Base-by-base conservation (phyloP, 2,797 vertebrate species). In the Syngnathus acus region DNA sequence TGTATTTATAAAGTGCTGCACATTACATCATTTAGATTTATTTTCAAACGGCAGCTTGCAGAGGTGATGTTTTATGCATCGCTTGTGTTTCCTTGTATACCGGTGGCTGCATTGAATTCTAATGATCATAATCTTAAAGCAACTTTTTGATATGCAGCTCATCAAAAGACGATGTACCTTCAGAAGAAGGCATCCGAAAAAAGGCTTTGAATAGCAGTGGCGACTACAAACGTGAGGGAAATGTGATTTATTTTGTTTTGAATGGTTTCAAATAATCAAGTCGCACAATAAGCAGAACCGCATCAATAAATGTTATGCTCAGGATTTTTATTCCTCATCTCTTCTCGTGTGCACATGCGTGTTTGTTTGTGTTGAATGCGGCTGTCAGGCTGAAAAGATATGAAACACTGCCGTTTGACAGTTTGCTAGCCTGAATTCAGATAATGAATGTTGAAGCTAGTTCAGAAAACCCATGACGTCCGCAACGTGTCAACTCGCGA, bases 351-450 rank as follows among this genome's bases (percentile, higher is more conserved):
- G 60, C 45, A 38, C 51, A 26, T 39, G 6, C 40, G n/a, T 21
- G 17, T 73, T 50, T 69, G 70, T 67, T 65, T 66, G 67, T 66
- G 63, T 66, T 72, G 78, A 75, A 64, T 53, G 43, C 50, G 68
- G 74, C 82, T 88, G 85, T 86, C 85, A 84, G 75, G 72, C 68
- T 71, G 74, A 76, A 76, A 81, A 81, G 79, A 37, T 81, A 87
- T 88, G 81, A 89, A 88, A 89, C 81, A 69, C 67, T 70, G 71
- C 68, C 77, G 78, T 79, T 84, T 89, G 88, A 87, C 86, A 87
- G 80, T 78, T 66, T 54, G 61, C 65, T 58, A 64, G 70, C 72
- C n/a, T 67, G 77, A 79, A 78, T 78, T 50, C 66, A 71, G 76
- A 82, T 86, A 86, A 87, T 83, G 83, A 88, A 86, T 72, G 81